A percentile compares a stretch with the other conserved stretches of the same genome.
Evolutionary conservation across 2,113 vertebrate genomes (phyloP).

Genomic region (Rutilus rutilus): DNA sequence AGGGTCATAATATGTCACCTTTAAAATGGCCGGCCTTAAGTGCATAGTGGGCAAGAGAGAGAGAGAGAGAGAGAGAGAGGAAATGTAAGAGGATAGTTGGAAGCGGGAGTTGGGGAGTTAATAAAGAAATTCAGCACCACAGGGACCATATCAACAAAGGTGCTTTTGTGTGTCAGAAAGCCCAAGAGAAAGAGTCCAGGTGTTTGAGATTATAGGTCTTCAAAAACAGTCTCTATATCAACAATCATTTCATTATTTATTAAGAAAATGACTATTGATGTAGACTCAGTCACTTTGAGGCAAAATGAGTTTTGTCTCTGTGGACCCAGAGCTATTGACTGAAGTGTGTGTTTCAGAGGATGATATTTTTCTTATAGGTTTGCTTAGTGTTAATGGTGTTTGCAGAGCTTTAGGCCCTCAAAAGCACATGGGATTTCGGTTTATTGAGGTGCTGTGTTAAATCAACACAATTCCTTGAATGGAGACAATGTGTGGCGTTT

Average conservation of each 20-base stretch:
- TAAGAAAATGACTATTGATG: slow-evolving; percentile 50
- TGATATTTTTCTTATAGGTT: slow-evolving; percentile 68
- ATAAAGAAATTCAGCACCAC: neutral
- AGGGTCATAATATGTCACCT: too few species aligned
- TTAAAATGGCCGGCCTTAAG: neutral
- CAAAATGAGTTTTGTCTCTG: slow-evolving; percentile 55
- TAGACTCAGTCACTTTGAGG: slow-evolving; percentile 43
- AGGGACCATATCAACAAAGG: neutral
- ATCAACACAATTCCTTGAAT: slow-evolving; percentile 60
- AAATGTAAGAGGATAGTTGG: neutral
- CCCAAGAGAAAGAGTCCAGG: slow-evolving; percentile 3
- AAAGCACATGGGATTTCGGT: slow-evolving; percentile 46
- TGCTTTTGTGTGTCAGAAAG: neutral
- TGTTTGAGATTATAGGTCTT: slow-evolving; percentile 17
- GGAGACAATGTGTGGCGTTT: neutral
- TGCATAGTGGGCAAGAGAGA: neutral
- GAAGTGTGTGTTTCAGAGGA: slow-evolving; percentile 53
- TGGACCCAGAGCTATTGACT: slow-evolving; percentile 57
- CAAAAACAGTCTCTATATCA: slow-evolving; percentile 38
- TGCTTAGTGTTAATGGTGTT: slow-evolving; percentile 62
- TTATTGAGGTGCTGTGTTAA: slow-evolving; percentile 63
- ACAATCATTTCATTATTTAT: slow-evolving; percentile 51
- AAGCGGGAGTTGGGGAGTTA: neutral
- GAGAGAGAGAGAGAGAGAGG: neutral
- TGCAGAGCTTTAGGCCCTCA: slow-evolving; percentile 61